Base-by-base conservation (phyloP, 2,113 vertebrate genomes). In the Actenoides hombroni region DNA sequence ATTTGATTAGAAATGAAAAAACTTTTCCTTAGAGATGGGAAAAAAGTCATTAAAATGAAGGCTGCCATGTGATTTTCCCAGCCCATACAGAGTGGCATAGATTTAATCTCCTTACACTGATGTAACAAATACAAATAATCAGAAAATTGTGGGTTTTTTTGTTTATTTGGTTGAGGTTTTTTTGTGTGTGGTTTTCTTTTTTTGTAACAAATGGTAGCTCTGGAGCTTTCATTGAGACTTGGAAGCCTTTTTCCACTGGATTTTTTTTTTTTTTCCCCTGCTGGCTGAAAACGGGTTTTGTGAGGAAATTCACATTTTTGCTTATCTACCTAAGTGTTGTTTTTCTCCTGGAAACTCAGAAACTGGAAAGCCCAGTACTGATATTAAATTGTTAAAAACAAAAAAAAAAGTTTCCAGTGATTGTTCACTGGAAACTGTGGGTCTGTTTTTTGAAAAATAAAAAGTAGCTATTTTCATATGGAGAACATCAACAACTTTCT, bases 331-430 rank as follows among this genome's bases (percentile, higher is more conserved):
- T 21, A 46, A 70, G 3, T 49, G 3, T 64, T 78, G 29, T 44
- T 83, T 88, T 88, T 86, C 26, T 88, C 10, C 31, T 53, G 21
- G 20, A 86, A 77, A 83, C 3, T 53, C 1, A 61, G 83, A 77
- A 88, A 26, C 13, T 53, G 23, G 23, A 60, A 77, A 75, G 4
- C 8, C 4, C 17, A 40, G 29, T 29, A 31, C 11, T 42, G 39
- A 5, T 40, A 35, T 10, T 40, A 64, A 40, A 37, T 48, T 28
- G 3, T 46, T 11, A 26, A 39, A 26, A 20, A 13, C 71, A 39
- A 7, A 18, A 6, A 6, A 13, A 37, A 16, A 31, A 29, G 1
- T 26, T 29, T 80, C 33, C 1, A 23, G 26, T 40, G 3, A 1
- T 76, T 84, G 14, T 65, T 80, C 35, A 20, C 9, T 35, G 20